phyloP scores from a whole-genome alignment of 1,140 invertebrate species.

The Zaprionus africanus region DNA sequence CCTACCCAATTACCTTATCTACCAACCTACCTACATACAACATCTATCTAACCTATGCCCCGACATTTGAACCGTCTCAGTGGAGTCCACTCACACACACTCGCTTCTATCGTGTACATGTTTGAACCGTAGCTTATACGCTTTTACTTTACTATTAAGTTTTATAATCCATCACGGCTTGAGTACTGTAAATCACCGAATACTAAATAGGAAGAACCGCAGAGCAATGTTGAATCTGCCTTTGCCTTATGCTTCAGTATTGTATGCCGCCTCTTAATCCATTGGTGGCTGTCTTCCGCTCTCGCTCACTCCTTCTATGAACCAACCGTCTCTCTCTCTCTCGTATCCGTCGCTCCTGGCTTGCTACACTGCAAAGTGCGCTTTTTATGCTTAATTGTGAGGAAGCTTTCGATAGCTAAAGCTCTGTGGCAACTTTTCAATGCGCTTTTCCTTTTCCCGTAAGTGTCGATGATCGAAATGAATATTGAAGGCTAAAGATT shows the following conservation, averaged over 20 bases:
- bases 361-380: slow-evolving; percentile 19
- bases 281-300: slow-evolving; percentile 52
- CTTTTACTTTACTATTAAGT: slow-evolving; percentile 52
- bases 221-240: slow-evolving; percentile 65
- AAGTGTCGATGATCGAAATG: slow-evolving; percentile 6
- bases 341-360: background rate
- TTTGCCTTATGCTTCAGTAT: slow-evolving; percentile 54
- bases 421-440: background rate
- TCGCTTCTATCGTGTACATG: slow-evolving; percentile 58
- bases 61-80: background rate
- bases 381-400: slow-evolving; percentile 25
- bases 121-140: slow-evolving; percentile 74
- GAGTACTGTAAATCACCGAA: slow-evolving; percentile 7
- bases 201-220: background rate
- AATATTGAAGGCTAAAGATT: slow-evolving; percentile 6
- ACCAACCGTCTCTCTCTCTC: slow-evolving; percentile 9
- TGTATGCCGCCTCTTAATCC: slow-evolving; percentile 1
- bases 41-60: background rate
- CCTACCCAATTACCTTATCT: background rate
- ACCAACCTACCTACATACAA: slow-evolving; percentile 1
- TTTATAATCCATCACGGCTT: slow-evolving; percentile 42
- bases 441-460: slow-evolving; percentile 12
- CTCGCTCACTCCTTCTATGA: slow-evolving; percentile 30
- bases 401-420: slow-evolving; percentile 22
- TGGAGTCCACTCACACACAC: slow-evolving; percentile 3